Evolutionary conservation across 92 coral and sea anemone species (phyloP).

Genomic region (Porites rus): DNA sequence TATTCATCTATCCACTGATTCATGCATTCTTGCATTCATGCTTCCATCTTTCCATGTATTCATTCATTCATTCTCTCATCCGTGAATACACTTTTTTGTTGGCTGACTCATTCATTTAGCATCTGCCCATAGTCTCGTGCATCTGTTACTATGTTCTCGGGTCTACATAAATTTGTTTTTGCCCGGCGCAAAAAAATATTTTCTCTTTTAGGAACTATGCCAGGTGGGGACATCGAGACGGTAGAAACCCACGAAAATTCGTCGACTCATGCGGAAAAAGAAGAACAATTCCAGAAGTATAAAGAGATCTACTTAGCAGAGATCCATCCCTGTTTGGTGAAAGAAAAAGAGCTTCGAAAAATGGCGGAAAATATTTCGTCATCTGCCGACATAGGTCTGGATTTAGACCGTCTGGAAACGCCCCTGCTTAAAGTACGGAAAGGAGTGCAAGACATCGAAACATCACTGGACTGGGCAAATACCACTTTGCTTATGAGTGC

Average conservation of each 20-base stretch:
- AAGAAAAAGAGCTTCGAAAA: conserved; percentile 7
- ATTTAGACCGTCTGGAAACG: conserved; percentile 20
- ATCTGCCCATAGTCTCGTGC: no score
- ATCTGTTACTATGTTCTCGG: not conserved
- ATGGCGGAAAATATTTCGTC: conserved; percentile 12
- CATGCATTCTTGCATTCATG: no score
- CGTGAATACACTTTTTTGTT: no score
- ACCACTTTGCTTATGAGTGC: not conserved
- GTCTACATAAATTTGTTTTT: no score
- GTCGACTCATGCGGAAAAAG: conserved; percentile 28
- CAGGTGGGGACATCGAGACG: not conserved
- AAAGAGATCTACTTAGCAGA: conserved; percentile 23
- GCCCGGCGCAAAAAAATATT: no score
- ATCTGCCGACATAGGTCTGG: conserved; percentile 19
- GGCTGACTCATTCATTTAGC: no score
- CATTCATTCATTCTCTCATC: no score
- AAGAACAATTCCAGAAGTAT: conserved; percentile 40
- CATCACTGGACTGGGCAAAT: conserved; percentile 27
- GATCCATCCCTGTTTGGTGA: conserved; percentile 25
- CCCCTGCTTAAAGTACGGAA: not conserved
- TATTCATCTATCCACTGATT: no score
- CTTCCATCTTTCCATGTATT: no score
- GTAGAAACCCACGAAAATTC: conserved; percentile 3
- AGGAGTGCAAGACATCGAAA: conserved; percentile 3
- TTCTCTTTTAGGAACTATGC: no score